These are phyloP conservation scores for Stegophylla sp. DNA, from an alignment of 2,888 invertebrate species.

Conservation along the genomic window DNA sequence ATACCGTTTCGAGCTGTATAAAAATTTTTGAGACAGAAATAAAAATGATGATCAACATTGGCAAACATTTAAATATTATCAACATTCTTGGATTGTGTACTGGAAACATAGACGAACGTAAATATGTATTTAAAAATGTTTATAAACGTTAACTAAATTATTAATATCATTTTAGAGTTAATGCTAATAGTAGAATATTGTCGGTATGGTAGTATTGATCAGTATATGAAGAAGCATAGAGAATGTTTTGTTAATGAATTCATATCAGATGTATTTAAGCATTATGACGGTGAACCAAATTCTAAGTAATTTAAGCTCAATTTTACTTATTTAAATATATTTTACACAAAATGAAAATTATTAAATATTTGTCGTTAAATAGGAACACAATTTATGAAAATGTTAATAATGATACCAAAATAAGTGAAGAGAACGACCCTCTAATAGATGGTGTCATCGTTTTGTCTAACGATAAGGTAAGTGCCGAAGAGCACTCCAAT, in stretches of 20 bases:
- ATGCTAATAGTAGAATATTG: conserved; percentile 93
- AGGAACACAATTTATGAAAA: too few species aligned
- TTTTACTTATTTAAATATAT: too few species aligned
- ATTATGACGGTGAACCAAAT: not conserved
- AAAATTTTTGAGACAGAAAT: conserved; percentile 88
- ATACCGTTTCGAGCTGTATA: conserved; percentile 82
- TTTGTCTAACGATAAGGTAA: too few species aligned
- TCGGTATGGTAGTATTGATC: conserved; percentile 86
- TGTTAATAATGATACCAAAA: too few species aligned
- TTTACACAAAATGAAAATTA: too few species aligned
- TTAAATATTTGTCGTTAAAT: too few species aligned
- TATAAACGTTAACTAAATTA: not conserved
- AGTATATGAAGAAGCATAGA: conserved; percentile 83
- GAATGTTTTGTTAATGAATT: conserved; percentile 85
- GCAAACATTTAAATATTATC: conserved; percentile 92
- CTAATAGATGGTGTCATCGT: too few species aligned
- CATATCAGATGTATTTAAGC: conserved; percentile 62
- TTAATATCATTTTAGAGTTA: conserved; percentile 68
- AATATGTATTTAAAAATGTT: conserved; percentile 63
- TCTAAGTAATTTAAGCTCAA: conserved; percentile 1
- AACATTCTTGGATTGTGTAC: conserved; percentile 94
- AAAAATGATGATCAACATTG: conserved; percentile 94
- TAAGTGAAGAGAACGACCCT: too few species aligned
- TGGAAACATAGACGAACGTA: conserved; percentile 87
- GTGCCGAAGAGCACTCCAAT: too few species aligned